Base-by-base conservation (phyloP, 2,888 invertebrate species). In the Epistrophe eligans region DNA sequence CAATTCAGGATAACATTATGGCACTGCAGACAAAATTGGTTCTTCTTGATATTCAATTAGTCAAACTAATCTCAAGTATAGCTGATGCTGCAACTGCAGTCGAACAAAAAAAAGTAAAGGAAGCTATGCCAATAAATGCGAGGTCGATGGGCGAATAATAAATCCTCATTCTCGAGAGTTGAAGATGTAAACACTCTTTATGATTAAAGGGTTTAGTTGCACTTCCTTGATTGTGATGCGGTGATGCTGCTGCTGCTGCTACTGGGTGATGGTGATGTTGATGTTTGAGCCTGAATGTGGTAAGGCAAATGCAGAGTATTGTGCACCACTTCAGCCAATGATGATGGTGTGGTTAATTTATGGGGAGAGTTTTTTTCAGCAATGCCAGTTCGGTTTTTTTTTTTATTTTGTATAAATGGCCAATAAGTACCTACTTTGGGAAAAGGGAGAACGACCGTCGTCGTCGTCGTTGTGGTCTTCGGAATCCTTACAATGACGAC, bases 61-160 rank as follows among this genome's bases (percentile, higher is more conserved):
- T 70, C 70, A 52, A 70, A 55, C 28, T 55, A 38, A 40, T 28
- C 19, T 67, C 38, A 55, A 70, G 52, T 19, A 40, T 19, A 40
- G 28, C 70, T 55, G 40, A 70, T 70, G 70, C 70, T 43, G 57
- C 57, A 70, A n/a, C 15, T 48, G 66, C 66, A 70, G 40, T 5
- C 38, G 0, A 52, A 52, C 24, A 40, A 40, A 19, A 35, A 43
- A 64, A 64, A 7, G 19, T 38, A 11, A 52, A 70, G 15, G 52
- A 52, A 52, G 40, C 70, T 17, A 40, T 70, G 70, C 35, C 62
- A 74, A 62, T 71, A 71, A 85, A 82, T 24, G 24, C 24, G 73
- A 70, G 85, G 82, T 81, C 77, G 85, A 77, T 77, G 73, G 73
- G 82, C 81, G 82, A 70, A 74, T 74, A 82, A 77, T 85, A 82